Evolutionary conservation across 2,797 vertebrate species (phyloP).

Genomic region (Acestrorhynchus altus): DNA sequence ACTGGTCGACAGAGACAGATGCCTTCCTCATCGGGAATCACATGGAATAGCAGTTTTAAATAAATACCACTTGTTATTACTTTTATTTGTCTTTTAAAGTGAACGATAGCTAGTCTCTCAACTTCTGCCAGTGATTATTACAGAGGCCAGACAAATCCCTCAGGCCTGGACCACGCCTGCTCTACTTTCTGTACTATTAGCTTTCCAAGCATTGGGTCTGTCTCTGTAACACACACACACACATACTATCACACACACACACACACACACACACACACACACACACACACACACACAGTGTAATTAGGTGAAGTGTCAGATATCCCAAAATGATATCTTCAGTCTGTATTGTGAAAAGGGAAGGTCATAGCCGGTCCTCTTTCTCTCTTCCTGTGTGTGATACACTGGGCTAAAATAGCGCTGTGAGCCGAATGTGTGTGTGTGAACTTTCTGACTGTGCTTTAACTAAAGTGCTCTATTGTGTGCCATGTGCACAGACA

Average conservation of each 20-base stretch:
- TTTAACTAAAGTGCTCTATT: slow-evolving; percentile 47
- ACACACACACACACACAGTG: neutral
- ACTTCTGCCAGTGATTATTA: too few relatives aligned
- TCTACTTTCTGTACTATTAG: too few relatives aligned
- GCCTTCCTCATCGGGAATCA: too few relatives aligned
- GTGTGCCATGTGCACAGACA: slow-evolving; percentile 52
- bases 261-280: neutral
- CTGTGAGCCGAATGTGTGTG: slow-evolving; percentile 13
- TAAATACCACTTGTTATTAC: too few relatives aligned
- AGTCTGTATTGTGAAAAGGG: slow-evolving; percentile 16
- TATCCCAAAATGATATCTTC: neutral
- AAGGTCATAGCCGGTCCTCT: slow-evolving; percentile 16
- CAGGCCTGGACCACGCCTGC: too few relatives aligned
- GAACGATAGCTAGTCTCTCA: too few relatives aligned
- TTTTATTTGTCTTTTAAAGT: too few relatives aligned
- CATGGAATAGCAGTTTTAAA: too few relatives aligned
- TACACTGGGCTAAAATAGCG: slow-evolving; percentile 34
- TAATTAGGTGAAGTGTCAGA: neutral
- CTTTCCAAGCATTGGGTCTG: too few relatives aligned
- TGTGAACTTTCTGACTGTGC: neutral
- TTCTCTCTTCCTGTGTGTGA: slow-evolving; percentile 24
- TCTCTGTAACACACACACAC: too few relatives aligned
- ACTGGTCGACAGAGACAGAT: too few relatives aligned
- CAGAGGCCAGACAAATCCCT: too few relatives aligned
- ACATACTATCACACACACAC: neutral